phyloP scores from a whole-genome alignment of 2,797 vertebrate species.

The Oryzias sinensis region DNA sequence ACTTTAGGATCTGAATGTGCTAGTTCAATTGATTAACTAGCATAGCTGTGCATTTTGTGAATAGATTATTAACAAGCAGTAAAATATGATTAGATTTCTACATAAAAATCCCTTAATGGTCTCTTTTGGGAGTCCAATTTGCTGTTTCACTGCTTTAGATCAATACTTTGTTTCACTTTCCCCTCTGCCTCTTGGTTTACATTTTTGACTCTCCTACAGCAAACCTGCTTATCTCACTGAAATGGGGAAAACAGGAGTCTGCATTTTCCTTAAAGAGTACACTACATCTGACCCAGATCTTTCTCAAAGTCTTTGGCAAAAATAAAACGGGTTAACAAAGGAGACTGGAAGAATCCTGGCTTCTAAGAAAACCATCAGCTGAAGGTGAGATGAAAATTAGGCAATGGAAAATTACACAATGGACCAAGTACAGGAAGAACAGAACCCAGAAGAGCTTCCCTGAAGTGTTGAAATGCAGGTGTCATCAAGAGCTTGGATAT shows the following conservation, averaged over 20 bases:
- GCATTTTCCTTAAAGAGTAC: constrained; percentile 27
- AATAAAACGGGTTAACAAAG: constrained; percentile 24
- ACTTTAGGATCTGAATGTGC: background rate
- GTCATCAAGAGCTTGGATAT: constrained; percentile 40
- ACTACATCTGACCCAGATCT: constrained; percentile 63
- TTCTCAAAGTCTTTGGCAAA: constrained; percentile 41
- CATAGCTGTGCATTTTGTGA: background rate
- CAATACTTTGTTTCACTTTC: constrained; percentile 9
- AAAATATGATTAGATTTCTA: background rate
- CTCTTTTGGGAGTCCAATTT: constrained; percentile 5
- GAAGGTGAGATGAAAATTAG: constrained; percentile 26
- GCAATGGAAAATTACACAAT: too few species aligned
- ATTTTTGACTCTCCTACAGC: constrained; percentile 7
- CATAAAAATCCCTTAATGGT: too few species aligned
- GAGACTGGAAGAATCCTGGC: constrained; percentile 29
- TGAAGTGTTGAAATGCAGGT: constrained; percentile 24
- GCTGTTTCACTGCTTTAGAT: constrained; percentile 20
- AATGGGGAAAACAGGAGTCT: constrained; percentile 20
- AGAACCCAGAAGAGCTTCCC: constrained; percentile 37
- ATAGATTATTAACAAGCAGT: background rate
- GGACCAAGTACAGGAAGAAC: constrained; percentile 33
- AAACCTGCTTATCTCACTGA: constrained; percentile 15
- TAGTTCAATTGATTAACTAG: constrained; percentile 5
- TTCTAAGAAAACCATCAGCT: constrained; percentile 27
- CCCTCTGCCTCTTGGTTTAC: constrained; percentile 11